Evolutionary conservation across 2,797 vertebrate species (phyloP).

Genomic region (Liasis olivaceus): DNA sequence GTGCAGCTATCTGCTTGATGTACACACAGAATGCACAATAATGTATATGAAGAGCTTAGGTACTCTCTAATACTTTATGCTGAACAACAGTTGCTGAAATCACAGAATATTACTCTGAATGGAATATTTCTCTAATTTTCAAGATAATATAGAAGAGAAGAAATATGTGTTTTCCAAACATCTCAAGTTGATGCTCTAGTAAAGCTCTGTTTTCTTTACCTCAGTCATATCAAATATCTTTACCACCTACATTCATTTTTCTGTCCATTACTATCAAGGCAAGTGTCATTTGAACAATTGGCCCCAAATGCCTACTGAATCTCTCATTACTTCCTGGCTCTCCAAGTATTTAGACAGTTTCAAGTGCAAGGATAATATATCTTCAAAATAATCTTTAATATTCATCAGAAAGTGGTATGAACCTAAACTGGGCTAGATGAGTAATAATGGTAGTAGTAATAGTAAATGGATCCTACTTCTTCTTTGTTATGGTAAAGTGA

Average conservation of each 20-base stretch:
- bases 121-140: constrained; percentile 3
- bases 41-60: background rate
- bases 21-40: constrained; percentile 14
- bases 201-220: background rate
- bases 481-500: background rate
- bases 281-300: background rate
- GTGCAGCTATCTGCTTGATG: constrained; percentile 26
- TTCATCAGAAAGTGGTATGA: background rate
- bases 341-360: background rate
- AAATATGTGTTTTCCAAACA: background rate
- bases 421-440: background rate
- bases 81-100: background rate
- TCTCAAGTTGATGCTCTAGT: background rate
- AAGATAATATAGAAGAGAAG: background rate
- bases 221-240: background rate
- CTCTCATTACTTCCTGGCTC: background rate
- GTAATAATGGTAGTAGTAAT: background rate
- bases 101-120: background rate
- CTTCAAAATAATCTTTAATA: background rate
- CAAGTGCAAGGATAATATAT: background rate
- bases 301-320: background rate
- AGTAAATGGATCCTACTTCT: background rate
- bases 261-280: background rate
- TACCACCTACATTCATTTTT: background rate
- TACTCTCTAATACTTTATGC: constrained; percentile 36